Base-by-base conservation (phyloP, 1,140 invertebrate species). In the Zaprionus vittiger region DNA sequence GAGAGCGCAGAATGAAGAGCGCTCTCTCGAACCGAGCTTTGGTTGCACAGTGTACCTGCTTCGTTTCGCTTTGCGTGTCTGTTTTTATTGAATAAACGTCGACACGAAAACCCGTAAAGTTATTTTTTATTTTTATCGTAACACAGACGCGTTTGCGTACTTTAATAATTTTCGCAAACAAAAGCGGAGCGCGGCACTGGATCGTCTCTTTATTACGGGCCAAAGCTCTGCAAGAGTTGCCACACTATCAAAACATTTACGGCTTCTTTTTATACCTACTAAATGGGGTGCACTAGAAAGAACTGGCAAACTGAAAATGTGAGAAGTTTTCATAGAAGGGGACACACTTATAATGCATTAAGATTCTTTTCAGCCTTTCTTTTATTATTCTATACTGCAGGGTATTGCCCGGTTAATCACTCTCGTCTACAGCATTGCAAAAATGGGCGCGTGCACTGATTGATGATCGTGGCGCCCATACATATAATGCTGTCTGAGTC, bases 81-180 rank as follows among this genome's bases (percentile, higher is more conserved):
- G 68, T 89, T 89, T 83, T 79, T 87, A 84, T 87, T 89, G 81
- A 89, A 84, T 81, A 81, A 89, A 84, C 79, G 80, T 75, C 66
- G 61, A 85, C 73, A 73, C 34, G 70, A 69, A 77, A 80, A 65
- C 47, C 71, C 74, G 62, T 84, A 81, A 81, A 83, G 65, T 60
- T 67, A 61, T 54, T 77, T 71, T 63, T 71, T 77, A 73, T 66
- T 52, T 52, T 52, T 22, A 24, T 77, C 69, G 65, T 77, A 37
- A 71, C 71, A 73, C 74, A 68, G 77, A 83, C 80, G 61, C 74
- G 55, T 67, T 24, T 7, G 54, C 62, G 55, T 73, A 71, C 55
- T 69, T 81, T 72, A 69, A 79, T 78, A 76, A 69, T 81, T 87
- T 83, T 73, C 62, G 81, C 75, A 89, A 89, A 76, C 77, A 77